Evolutionary conservation across 92 coral and sea anemone genomes (phyloP).

Genomic region (Palythoa grandis): DNA sequence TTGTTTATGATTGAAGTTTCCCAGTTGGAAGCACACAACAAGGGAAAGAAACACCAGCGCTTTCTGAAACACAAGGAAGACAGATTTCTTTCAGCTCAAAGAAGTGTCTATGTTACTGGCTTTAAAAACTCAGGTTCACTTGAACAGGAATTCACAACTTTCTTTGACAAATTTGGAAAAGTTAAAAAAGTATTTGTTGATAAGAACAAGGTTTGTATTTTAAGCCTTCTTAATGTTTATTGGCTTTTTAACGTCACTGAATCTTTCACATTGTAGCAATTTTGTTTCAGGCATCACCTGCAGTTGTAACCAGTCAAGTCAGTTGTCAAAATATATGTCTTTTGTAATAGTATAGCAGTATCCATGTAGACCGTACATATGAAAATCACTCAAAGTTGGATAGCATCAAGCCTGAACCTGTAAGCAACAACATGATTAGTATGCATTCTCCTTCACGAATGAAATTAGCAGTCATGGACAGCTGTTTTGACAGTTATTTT

Average conservation of each 20-base stretch:
- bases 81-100: constrained; percentile 55
- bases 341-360: no score
- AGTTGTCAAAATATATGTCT: no score
- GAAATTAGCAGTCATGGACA: no score
- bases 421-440: no score
- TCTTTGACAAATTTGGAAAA: constrained; percentile 77
- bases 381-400: no score
- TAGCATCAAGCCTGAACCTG: no score
- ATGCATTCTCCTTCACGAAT: no score
- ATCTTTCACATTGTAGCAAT: background rate
- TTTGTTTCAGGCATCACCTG: background rate
- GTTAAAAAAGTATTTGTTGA: constrained; percentile 85
- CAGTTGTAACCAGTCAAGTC: no score
- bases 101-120: constrained; percentile 84
- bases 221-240: background rate
- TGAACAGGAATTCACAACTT: constrained; percentile 72
- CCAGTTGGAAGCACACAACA: constrained; percentile 74
- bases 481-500: no score
- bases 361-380: no score
- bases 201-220: constrained; percentile 82
- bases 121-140: constrained; percentile 70
- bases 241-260: background rate
- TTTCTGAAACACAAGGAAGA: constrained; percentile 67
- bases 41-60: constrained; percentile 89
- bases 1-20: constrained; percentile 53